Percentiles rank a stretch among this genome's conserved stretches.
phyloP scores from a whole-genome alignment of 2,113 vertebrate genomes.

The Oceanodroma tethys region DNA sequence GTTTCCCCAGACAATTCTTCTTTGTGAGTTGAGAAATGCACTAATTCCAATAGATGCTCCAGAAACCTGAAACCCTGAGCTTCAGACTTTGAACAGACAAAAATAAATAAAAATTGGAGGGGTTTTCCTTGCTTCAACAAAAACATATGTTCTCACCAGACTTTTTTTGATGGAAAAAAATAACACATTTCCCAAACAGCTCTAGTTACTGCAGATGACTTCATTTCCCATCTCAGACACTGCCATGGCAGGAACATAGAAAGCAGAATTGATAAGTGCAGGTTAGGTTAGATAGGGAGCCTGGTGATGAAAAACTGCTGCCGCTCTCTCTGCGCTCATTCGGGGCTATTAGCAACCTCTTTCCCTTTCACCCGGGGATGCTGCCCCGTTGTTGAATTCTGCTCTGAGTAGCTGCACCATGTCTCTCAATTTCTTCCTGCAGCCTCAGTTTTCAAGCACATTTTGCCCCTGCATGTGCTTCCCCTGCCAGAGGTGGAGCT shows the following conservation, averaged over 20 bases:
- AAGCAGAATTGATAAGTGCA: conserved; percentile 1
- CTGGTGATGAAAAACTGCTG: neutral
- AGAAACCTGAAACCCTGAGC: neutral
- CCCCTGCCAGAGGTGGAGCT: neutral
- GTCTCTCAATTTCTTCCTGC: neutral
- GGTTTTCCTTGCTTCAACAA: neutral
- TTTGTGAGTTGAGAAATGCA: neutral
- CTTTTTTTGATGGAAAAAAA: neutral
- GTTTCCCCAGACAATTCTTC: neutral
- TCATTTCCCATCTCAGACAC: neutral
- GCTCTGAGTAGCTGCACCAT: neutral
- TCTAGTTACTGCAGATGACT: neutral
- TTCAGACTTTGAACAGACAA: neutral
- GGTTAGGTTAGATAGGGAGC: neutral
- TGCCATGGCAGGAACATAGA: neutral
- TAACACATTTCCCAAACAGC: neutral
- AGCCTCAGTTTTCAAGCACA: neutral
- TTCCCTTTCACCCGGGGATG: neutral
- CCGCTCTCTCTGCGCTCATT: neutral
- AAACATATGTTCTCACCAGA: neutral
- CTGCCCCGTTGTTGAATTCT: neutral
- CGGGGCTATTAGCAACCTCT: neutral
- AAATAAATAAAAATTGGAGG: conserved; percentile 20
- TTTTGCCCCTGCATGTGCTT: neutral
- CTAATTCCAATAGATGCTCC: neutral